Evolutionary conservation across 2,888 invertebrate genomes (phyloP), one percentile per base, ranked within the genome.

Genomic region (Scrobipalpa atriplicella): DNA sequence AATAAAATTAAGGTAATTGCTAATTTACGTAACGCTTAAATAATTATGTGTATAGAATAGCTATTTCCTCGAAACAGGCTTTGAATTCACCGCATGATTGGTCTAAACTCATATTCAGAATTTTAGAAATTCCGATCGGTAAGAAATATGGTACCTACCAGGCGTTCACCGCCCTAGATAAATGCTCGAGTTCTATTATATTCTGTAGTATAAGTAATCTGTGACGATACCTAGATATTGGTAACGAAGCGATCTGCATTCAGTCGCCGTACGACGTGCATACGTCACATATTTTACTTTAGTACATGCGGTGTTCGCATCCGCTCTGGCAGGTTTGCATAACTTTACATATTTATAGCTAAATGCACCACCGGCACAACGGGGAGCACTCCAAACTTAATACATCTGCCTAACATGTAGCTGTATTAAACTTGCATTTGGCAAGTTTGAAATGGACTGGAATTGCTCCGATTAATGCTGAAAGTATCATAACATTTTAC

Each of bases 301-400:
- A 5, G 84, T 85, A 79, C 79, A 77, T 75, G 76, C 76, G 73
- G n/a, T 5, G 6, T 16, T 16, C 72, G 72, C 74, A 43, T 70
- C 69, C 71, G 69, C 73, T 75, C 76, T n/a, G 77, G 78, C 81
- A 79, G n/a, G 81, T 90, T 89, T 85, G 88, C 89, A 90, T 90
- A 89, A 87, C 81, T 90, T 89, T 86, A 80, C 88, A 86, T 87
- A 84, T 84, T 84, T 78, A 77, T 79, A 78, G 80, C 78, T 81
- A 81, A 83, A 83, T 81, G 80, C 82, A 78, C 70, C 75, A 71
- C 72, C n/a, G n/a, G n/a, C 67, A 39, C 52, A 36, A n/a, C 41
- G 18, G 51, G 47, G 54, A 13, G 0, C 43, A 36, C 41, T n/a
- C 16, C 16, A 38, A 36, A 62, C 43, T 18, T 43, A 58, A 36